Base-by-base conservation (phyloP, 2,888 invertebrate genomes). In the Nycteola revayana region DNA sequence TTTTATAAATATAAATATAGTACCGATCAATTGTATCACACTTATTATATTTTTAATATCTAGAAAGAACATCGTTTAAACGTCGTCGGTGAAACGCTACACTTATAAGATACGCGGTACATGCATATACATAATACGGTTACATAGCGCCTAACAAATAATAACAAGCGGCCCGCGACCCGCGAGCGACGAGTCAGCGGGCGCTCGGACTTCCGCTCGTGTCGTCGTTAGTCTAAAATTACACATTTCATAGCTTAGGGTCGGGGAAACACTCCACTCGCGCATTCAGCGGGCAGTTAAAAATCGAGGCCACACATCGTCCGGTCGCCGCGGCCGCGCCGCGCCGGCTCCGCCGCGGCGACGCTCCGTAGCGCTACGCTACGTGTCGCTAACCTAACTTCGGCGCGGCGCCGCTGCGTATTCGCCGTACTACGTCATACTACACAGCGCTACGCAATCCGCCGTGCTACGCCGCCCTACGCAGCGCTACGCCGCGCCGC, bases 231-330 rank as follows among this genome's bases (percentile, higher is more conserved):
- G 33, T 49, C 55, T 78, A 78, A 61, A 81, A 82, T 86, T 84
- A 82, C 85, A 86, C 86, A 86, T 85, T 86, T 85, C 85, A 84
- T 70, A 80, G 85, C 64, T 75, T 67, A 78, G 86, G 85, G 83
- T 84, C 83, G 52, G 58, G 63, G 49, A 39, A 52, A 63, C 52
- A 58, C 58, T 64, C 49, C 49, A 66, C 63, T 61, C 66, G 64
- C 63, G 63, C 68, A 61, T 68, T 60, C 59, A 52, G 61, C 62
- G 63, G 62, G 63, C 58, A 51, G 61, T 77, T 81, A 70, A 82
- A 86, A 87, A 87, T 86, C 86, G 87, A 87, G 87, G 86, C 87
- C 86, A 85, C 83, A 84, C 67, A 66, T 64, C 49, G 55, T 46
- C 2, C 21, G 18, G 21, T 21, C 21, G 21, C 21, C 7, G 21